These are phyloP conservation scores for Eptesicus fuscus DNA, from an alignment of 2,113 vertebrate species.

Conservation along the genomic window DNA sequence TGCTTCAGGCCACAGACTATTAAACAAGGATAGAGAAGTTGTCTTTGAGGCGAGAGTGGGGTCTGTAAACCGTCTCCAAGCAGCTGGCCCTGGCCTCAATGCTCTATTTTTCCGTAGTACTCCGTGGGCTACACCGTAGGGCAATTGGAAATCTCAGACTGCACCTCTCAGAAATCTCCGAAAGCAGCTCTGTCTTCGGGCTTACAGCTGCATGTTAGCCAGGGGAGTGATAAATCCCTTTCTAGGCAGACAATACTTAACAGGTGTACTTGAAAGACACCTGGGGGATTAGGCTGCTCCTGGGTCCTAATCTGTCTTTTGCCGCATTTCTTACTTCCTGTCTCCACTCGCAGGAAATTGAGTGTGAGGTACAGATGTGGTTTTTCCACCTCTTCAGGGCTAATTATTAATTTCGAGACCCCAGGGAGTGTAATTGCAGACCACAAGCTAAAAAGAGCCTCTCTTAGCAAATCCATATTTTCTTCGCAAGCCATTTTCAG, in stretches of 20 bases:
- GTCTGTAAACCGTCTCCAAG: background rate
- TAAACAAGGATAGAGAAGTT: background rate
- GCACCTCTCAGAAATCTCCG: background rate
- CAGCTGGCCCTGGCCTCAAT: background rate
- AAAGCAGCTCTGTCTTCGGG: background rate
- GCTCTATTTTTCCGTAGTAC: background rate
- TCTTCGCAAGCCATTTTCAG: background rate
- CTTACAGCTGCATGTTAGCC: slow-evolving; percentile 14
- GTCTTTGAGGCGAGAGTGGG: background rate
- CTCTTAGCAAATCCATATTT: background rate
- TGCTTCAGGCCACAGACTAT: background rate
- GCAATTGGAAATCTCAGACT: background rate
- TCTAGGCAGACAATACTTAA: background rate
- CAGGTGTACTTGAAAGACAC: slow-evolving; percentile 15
- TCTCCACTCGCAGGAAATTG: slow-evolving; percentile 6
- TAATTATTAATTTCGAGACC: slow-evolving; percentile 27
- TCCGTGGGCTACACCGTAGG: background rate
- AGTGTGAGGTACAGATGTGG: slow-evolving; percentile 4
- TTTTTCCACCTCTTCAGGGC: slow-evolving; percentile 6
- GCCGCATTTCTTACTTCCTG: background rate
- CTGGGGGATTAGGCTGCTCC: slow-evolving; percentile 26
- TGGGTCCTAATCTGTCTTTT: slow-evolving; percentile 35
- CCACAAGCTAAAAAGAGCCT: background rate
- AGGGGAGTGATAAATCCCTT: background rate
- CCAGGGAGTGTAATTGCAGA: background rate